Conservation (phyloP, 2,888 invertebrate genomes). For the Nymphalis urticae region DNA sequence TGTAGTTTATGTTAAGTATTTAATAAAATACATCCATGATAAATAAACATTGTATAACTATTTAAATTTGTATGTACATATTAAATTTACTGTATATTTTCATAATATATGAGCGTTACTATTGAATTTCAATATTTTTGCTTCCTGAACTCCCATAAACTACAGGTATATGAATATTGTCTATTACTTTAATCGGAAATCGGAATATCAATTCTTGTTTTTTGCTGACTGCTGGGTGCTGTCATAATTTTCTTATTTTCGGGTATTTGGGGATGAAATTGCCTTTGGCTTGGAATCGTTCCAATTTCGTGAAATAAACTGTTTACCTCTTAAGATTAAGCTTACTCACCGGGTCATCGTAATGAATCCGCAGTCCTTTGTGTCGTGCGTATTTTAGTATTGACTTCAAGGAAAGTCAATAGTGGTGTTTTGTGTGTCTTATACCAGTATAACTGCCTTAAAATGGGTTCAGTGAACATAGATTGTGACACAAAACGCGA, state of each 20-base stretch:
- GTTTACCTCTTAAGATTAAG: constrained; percentile 48
- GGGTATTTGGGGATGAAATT: constrained; percentile 33
- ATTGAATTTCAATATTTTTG: no score
- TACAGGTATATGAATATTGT: constrained; percentile 13
- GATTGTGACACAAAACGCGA: constrained; percentile 51
- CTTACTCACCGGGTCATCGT: constrained; percentile 47
- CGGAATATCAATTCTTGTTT: constrained; percentile 27
- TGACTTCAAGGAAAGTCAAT: constrained; percentile 23
- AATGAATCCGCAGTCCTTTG: constrained; percentile 51
- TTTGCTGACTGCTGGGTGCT: constrained; percentile 2
- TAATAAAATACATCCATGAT: neutral
- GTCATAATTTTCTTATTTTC: constrained; percentile 34
- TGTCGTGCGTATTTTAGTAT: constrained; percentile 46
- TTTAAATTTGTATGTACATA: neutral
- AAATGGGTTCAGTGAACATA: constrained; percentile 57
- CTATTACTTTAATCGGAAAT: constrained; percentile 17
- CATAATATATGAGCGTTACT: no score
- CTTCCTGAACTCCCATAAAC: neutral
- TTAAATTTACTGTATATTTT: neutral
- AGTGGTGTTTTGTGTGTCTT: constrained; percentile 25
- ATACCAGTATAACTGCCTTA: constrained; percentile 37
- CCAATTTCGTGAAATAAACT: constrained; percentile 51
- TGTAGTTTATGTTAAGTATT: no score
- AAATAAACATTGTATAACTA: neutral
- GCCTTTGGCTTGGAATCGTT: constrained; percentile 53